Percentiles rank a stretch among this genome's conserved stretches.
Evolutionary conservation across 2,113 vertebrate genomes (phyloP).

Genomic region (Nibea albiflora): DNA sequence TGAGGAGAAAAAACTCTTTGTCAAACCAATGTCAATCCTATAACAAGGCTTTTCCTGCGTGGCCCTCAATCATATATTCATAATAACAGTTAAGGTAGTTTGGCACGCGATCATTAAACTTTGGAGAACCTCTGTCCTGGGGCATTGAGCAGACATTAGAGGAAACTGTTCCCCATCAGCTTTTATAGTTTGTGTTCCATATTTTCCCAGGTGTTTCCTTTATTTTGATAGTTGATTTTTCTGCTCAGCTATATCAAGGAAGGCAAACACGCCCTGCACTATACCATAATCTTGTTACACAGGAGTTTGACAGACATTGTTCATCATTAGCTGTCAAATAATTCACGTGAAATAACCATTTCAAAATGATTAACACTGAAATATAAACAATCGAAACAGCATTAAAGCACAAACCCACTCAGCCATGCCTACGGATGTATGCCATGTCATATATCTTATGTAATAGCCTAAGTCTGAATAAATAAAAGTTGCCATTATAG

Average conservation of each 20-base stretch:
- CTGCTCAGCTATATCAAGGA: not conserved
- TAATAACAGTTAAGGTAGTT: too few relatives aligned
- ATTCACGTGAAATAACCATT: not conserved
- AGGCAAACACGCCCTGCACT: slow-evolving; percentile 8
- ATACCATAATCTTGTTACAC: slow-evolving; percentile 4
- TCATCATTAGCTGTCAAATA: slow-evolving; percentile 17
- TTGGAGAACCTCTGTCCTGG: not conserved
- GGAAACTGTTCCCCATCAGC: slow-evolving; percentile 45
- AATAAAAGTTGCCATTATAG: slow-evolving; percentile 39
- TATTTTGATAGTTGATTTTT: slow-evolving; percentile 1
- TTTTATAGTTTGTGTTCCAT: slow-evolving; percentile 31
- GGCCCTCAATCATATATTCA: too few relatives aligned
- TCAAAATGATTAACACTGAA: slow-evolving; percentile 32
- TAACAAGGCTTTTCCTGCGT: too few relatives aligned
- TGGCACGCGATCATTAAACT: too few relatives aligned
- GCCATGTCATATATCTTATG: slow-evolving; percentile 11
- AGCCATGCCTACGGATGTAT: not conserved
- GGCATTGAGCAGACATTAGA: slow-evolving; percentile 7
- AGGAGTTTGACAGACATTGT: not conserved
- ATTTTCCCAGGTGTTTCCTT: slow-evolving; percentile 61
- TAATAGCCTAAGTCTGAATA: slow-evolving; percentile 41
- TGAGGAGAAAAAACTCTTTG: too few relatives aligned
- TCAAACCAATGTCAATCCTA: too few relatives aligned
- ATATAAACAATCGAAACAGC: slow-evolving; percentile 19
- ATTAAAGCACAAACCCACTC: not conserved